Percentiles rank a stretch among this genome's conserved stretches.
Evolutionary conservation across 2,888 invertebrate genomes (phyloP).

Genomic region (Cotesia congregata): DNA sequence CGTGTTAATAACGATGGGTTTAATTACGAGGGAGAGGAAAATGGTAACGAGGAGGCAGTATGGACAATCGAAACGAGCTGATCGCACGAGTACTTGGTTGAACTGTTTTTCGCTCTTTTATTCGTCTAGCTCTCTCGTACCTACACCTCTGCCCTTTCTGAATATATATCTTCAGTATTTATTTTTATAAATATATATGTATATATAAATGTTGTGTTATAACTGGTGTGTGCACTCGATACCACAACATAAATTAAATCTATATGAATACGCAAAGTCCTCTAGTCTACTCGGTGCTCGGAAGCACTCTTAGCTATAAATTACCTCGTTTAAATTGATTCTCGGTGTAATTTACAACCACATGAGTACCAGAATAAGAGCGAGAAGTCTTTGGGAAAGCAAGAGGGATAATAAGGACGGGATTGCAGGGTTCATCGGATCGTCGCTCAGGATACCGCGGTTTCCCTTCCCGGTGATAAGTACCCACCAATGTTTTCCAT

Average conservation of each 20-base stretch:
- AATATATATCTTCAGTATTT: not conserved
- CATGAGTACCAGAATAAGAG: constrained; percentile 20
- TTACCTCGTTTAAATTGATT: constrained; percentile 44
- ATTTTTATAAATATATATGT: constrained; percentile 19
- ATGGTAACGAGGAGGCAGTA: constrained; percentile 28
- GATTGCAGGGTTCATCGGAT: constrained; percentile 26
- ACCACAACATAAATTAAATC: constrained; percentile 44
- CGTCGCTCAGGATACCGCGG: constrained; percentile 30
- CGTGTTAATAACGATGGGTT: constrained; percentile 42
- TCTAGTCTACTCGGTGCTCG: constrained; percentile 29
- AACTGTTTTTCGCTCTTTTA: constrained; percentile 9
- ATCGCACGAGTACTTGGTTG: constrained; percentile 33
- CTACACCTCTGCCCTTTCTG: not conserved
- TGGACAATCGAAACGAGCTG: constrained; percentile 28
- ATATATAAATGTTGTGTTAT: constrained; percentile 31
- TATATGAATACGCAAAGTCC: constrained; percentile 45
- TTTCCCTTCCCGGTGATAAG: constrained; percentile 29
- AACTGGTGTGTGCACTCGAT: constrained; percentile 43
- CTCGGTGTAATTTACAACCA: constrained; percentile 43
- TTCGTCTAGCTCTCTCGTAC: not conserved
- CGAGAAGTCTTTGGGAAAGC: not conserved
- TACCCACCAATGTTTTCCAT: constrained; percentile 23
- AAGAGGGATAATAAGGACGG: not conserved
- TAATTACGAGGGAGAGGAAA: constrained; percentile 38
- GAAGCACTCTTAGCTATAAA: constrained; percentile 43